phyloP scores from a whole-genome alignment of 2,113 vertebrate genomes.

The Mystacornis crossleyi region DNA sequence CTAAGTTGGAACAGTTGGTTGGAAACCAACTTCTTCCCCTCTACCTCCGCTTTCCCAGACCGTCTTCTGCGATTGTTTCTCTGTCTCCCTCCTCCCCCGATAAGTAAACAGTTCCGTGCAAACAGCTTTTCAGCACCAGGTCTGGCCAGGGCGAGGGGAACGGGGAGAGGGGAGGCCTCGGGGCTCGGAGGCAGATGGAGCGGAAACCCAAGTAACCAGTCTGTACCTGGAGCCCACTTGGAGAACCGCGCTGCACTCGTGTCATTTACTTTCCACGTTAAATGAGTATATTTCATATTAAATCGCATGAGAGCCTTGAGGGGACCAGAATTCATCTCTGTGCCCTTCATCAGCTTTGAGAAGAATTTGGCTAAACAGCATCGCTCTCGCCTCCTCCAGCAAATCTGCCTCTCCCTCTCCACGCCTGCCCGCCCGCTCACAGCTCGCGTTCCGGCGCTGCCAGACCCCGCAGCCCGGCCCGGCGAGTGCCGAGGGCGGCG shows the following conservation, averaged over 20 bases:
- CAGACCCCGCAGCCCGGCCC: background rate
- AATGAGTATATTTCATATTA: background rate
- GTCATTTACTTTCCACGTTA: background rate
- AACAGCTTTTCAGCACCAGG: slow-evolving; percentile 27
- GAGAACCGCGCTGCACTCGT: background rate
- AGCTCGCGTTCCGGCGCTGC: background rate
- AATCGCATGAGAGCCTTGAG: background rate
- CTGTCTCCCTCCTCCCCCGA: background rate
- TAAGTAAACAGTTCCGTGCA: background rate
- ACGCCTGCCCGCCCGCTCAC: background rate
- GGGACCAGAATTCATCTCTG: slow-evolving; percentile 16
- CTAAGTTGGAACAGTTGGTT: background rate
- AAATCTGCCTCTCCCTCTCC: slow-evolving; percentile 37
- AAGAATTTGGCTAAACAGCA: slow-evolving; percentile 37
- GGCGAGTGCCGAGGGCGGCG: background rate
- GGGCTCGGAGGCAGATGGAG: background rate
- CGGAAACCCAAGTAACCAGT: background rate
- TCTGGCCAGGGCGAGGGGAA: background rate
- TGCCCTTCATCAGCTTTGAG: slow-evolving; percentile 35
- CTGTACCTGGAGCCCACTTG: background rate
- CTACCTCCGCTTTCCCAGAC: background rate
- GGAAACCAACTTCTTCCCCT: slow-evolving; percentile 3
- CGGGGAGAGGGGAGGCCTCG: background rate
- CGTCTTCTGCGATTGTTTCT: background rate
- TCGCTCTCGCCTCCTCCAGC: slow-evolving; percentile 23